Evolutionary conservation across 2,113 vertebrate species (phyloP).

Genomic region (Phyllostomus discolor): DNA sequence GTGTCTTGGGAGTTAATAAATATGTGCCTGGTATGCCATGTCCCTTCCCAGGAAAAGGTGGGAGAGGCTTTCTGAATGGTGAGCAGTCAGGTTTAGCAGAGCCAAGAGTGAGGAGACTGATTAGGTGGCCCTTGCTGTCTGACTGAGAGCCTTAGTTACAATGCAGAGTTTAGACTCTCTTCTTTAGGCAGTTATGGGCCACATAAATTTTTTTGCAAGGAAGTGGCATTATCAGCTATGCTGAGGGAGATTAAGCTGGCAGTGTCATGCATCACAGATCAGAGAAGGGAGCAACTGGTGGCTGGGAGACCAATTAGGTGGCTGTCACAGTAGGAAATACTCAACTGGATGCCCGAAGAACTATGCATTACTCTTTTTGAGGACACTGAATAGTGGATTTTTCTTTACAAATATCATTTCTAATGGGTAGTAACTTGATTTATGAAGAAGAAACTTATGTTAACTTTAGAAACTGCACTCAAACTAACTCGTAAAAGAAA

Average conservation of each 20-base stretch:
- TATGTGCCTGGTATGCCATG: neutral
- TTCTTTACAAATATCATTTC: constrained; percentile 6
- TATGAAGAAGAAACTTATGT: neutral
- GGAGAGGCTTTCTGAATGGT: neutral
- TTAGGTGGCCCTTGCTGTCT: neutral
- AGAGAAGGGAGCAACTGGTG: neutral
- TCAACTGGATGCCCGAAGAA: neutral
- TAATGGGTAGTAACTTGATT: neutral
- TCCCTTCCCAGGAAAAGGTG: neutral
- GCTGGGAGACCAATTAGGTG: neutral
- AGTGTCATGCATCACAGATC: neutral
- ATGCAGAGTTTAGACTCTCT: neutral
- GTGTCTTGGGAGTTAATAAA: neutral
- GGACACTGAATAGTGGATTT: constrained; percentile 8
- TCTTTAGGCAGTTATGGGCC: neutral
- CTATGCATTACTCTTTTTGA: neutral
- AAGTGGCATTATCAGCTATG: neutral
- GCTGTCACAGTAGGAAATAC: neutral
- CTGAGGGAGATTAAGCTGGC: neutral
- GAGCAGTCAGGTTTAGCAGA: neutral
- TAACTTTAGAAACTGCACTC: constrained; percentile 1
- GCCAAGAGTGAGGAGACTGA: neutral
- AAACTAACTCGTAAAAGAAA: constrained; percentile 16
- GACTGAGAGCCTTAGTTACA: neutral
- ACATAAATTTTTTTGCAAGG: neutral